These are phyloP conservation scores for Hecatera dysodea DNA, from an alignment of 2,888 invertebrate species.

Conservation along the genomic window DNA sequence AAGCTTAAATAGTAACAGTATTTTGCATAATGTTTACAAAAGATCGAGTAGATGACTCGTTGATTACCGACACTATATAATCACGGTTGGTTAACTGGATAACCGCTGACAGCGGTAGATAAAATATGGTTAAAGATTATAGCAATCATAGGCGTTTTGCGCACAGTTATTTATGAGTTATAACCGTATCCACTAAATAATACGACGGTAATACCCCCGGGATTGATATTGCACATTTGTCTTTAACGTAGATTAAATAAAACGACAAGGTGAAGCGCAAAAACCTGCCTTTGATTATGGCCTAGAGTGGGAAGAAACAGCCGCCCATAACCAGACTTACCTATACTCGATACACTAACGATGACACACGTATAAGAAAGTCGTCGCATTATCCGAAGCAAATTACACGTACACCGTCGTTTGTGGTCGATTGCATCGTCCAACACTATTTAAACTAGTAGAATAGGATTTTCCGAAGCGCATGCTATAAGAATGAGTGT, in stretches of 20 bases:
- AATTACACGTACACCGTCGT: conserved; percentile 59
- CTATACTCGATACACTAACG: conserved; percentile 49
- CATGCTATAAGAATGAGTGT: conserved; percentile 28
- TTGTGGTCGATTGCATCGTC: conserved; percentile 55
- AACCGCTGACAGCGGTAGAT: conserved; percentile 67
- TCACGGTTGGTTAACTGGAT: conserved; percentile 68
- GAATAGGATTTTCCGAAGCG: conserved; percentile 36
- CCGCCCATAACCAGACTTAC: conserved; percentile 54
- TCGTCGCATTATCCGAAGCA: conserved; percentile 64
- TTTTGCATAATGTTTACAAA: conserved; percentile 69
- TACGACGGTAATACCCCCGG: conserved; percentile 24
- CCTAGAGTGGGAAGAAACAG: conserved; percentile 50
- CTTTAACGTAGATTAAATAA: conserved; percentile 31
- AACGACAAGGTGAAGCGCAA: conserved; percentile 40
- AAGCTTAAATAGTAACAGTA: conserved; percentile 64
- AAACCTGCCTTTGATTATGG: conserved; percentile 48
- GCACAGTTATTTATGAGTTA: conserved; percentile 59
- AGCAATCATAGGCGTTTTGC: conserved; percentile 62
- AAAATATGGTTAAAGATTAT: conserved; percentile 70
- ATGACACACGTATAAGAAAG: conserved; percentile 62
- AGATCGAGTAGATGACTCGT: conserved; percentile 64
- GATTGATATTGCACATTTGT: conserved; percentile 38
- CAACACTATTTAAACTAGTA: conserved; percentile 36
- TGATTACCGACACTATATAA: conserved; percentile 69
- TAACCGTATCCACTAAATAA: conserved; percentile 51